Base-by-base conservation (phyloP, 92 coral and sea anemone genomes). In the Umimayanthus kanabou region DNA sequence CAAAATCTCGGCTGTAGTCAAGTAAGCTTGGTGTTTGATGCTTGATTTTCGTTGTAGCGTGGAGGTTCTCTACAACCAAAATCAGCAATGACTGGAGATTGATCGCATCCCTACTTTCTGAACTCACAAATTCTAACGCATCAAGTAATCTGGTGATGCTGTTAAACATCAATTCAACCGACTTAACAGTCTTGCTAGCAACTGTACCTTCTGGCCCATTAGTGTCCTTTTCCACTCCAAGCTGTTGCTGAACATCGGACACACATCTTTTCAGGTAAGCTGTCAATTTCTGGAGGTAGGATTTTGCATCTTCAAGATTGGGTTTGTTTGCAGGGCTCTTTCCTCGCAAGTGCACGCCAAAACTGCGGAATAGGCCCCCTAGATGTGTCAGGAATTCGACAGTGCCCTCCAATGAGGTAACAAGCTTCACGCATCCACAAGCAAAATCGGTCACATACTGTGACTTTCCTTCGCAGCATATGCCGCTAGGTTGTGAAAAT, bases 161-260 rank as follows among this genome's bases (percentile, higher is more conserved):
- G 71, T 85, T 85, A 66, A 85, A 85, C 81, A 85, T 85, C 88
- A 85, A 67, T 77, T 85, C 88, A 76, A 75, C 65, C 88, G 80
- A 84, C 67, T 84, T 84, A 76, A 29, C 67, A 76, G 88, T 73
- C 80, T 70, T 85, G 80, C 66, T 85, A 58, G 80, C 40, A 33
- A 85, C 80, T 85, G 86, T 72, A 39, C 79, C 79, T 49, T 40
- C 79, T 75, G 55, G 55, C n/a, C 55, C 55, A 55, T 40, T 40
- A 55, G 79, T 75, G 79, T 39, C 79, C 23, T 75, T 75, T n/a
- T 75, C 79, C 23, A 28, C 45, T 40, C 53, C 55, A 45, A 75
- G 79, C 50, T 76, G 79, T 29, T 76, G 57, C 45, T 76, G 79
- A 39, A 76, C 79, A 82, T 65, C 86, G 57, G 86, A 65, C 29